These are phyloP conservation scores for Neomonachus schauinslandi DNA, from an alignment of 2,113 vertebrate genomes.

Conservation along the genomic window DNA sequence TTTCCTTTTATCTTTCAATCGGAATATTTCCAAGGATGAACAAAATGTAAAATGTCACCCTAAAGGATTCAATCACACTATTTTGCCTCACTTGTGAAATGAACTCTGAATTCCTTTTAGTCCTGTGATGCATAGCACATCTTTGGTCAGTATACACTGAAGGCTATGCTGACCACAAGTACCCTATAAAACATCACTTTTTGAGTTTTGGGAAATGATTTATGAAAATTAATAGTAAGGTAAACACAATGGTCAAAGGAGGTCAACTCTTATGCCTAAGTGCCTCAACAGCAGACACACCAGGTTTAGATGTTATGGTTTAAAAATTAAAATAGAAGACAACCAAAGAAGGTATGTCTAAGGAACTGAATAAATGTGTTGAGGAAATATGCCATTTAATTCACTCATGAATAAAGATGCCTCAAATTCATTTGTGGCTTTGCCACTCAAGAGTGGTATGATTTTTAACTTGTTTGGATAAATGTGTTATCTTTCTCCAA, in stretches of 20 bases:
- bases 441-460: conserved; percentile 85
- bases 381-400: conserved; percentile 82
- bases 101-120: background rate
- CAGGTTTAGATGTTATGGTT: conserved; percentile 68
- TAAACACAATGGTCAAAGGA: conserved; percentile 77
- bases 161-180: background rate
- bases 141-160: background rate
- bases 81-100: background rate
- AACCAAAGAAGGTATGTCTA: conserved; percentile 77
- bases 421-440: conserved; percentile 84
- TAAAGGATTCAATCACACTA: background rate
- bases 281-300: conserved; percentile 55
- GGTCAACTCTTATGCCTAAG: conserved; percentile 60
- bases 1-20: conserved; percentile 13
- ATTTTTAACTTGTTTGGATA: conserved; percentile 85
- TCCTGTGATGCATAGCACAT: accelerated
- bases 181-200: background rate
- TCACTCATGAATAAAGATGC: conserved; percentile 88
- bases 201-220: conserved; percentile 69
- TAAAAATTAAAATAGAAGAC: conserved; percentile 84
- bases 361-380: conserved; percentile 82
- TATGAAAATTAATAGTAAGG: conserved; percentile 75
- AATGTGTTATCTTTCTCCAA: conserved; percentile 83
- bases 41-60: background rate
- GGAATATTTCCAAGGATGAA: conserved; percentile 38